phyloP scores from a whole-genome alignment of 2,113 vertebrate species.

The Cichladusa arquata region DNA sequence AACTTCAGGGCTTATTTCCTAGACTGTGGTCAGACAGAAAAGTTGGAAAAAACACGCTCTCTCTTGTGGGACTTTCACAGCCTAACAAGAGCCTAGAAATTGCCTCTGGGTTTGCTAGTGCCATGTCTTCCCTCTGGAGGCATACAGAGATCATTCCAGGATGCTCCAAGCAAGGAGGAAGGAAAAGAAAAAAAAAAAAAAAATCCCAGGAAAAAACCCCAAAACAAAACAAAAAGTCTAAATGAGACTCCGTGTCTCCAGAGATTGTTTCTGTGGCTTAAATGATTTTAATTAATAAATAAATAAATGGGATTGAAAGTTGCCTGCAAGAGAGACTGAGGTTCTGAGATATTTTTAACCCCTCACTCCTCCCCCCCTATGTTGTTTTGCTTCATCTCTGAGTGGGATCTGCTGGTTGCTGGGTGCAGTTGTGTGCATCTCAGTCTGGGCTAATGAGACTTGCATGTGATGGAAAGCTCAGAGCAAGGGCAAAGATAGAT shows the following conservation, averaged over 20 bases:
- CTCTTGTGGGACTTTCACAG: background rate
- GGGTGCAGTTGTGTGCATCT: background rate
- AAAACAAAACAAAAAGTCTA: background rate
- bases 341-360: conserved; percentile 44
- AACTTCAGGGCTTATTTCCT: background rate
- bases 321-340: conserved; percentile 25
- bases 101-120: background rate
- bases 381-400: background rate
- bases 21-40: background rate
- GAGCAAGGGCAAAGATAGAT: background rate
- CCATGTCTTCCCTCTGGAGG: background rate
- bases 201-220: conserved; percentile 24
- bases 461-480: background rate
- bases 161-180: background rate
- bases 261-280: conserved; percentile 64
- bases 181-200: background rate
- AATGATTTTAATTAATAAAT: conserved; percentile 74
- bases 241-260: conserved; percentile 14
- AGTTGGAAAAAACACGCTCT: background rate
- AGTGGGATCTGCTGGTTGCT: background rate
- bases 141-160: background rate
- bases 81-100: background rate
- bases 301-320: conserved; percentile 67
- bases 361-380: background rate
- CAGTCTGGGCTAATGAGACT: background rate